Conservation (phyloP, 2,888 invertebrate species). For the Drosophila borealis region DNA sequence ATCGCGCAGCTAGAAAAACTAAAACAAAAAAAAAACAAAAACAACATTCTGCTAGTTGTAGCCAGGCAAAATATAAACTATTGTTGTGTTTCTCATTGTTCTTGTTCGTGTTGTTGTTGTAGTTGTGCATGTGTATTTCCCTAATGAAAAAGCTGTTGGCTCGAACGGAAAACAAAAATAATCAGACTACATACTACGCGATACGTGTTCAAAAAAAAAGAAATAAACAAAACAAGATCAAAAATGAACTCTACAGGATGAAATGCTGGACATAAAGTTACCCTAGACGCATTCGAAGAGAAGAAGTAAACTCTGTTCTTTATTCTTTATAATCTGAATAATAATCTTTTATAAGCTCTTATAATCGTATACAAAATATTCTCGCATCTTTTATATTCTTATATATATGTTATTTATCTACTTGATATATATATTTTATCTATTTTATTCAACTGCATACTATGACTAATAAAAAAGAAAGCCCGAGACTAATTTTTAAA, state of each 20-base stretch:
- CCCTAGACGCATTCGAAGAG: conserved; percentile 6
- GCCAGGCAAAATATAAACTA: conserved; percentile 45
- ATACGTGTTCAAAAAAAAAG: conserved; percentile 48
- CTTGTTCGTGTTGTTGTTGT: conserved; percentile 7
- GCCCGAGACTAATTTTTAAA: no score
- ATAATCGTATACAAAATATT: no score
- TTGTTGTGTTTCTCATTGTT: conserved; percentile 33
- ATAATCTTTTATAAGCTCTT: no score
- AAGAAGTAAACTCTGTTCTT: no score
- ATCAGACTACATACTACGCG: conserved; percentile 52
- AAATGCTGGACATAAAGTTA: neutral
- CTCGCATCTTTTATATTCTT: no score
- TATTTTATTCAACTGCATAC: neutral
- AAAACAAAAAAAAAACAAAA: conserved; percentile 59
- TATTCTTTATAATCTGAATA: no score
- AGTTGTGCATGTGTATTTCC: conserved; percentile 56
- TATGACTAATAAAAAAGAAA: no score
- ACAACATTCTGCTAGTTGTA: conserved; percentile 28
- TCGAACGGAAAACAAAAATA: conserved; percentile 62
- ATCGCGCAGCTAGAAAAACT: conserved; percentile 66
- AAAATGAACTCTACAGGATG: conserved; percentile 11
- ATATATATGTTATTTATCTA: neutral
- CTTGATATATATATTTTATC: neutral
- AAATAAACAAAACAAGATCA: conserved; percentile 40
- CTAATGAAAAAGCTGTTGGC: conserved; percentile 65